These are phyloP conservation scores for Notodonta dromedarius DNA, from an alignment of 2,888 invertebrate species.

Conservation along the genomic window DNA sequence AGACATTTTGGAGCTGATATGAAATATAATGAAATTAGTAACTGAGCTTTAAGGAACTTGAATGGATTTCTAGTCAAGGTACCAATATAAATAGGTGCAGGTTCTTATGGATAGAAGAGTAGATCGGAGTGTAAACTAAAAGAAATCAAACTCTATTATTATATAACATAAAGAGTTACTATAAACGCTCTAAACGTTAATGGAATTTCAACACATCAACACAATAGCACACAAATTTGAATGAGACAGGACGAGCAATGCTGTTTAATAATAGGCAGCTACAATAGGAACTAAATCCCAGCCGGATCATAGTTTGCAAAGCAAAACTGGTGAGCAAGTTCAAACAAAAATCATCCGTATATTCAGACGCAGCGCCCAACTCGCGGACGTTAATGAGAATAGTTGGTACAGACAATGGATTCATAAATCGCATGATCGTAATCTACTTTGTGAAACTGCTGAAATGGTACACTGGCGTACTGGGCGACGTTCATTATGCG, in stretches of 20 bases:
- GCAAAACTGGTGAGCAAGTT: conserved; percentile 12
- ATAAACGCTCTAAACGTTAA: background rate
- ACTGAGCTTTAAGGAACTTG: background rate
- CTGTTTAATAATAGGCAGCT: background rate
- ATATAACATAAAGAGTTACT: no score
- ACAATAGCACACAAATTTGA: background rate
- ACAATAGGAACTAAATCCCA: background rate
- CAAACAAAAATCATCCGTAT: conserved; percentile 50
- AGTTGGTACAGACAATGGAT: conserved; percentile 69
- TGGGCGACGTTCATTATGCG: conserved; percentile 65
- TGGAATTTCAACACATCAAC: background rate
- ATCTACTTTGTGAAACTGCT: conserved; percentile 63
- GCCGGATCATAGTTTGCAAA: background rate
- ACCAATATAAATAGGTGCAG: no score
- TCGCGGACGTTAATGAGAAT: conserved; percentile 69
- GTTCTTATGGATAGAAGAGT: no score
- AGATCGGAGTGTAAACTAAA: no score
- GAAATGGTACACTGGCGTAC: conserved; percentile 65
- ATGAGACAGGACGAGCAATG: background rate
- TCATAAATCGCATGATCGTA: conserved; percentile 74
- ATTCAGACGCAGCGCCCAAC: conserved; percentile 47
- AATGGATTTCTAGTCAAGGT: background rate
- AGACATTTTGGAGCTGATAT: background rate
- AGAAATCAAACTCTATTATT: no score
- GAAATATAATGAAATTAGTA: background rate